A percentile compares a stretch with the other conserved stretches of the same genome.
Evolutionary conservation across 2,888 invertebrate species (phyloP).

Genomic region (Frankliniella intonsa): DNA sequence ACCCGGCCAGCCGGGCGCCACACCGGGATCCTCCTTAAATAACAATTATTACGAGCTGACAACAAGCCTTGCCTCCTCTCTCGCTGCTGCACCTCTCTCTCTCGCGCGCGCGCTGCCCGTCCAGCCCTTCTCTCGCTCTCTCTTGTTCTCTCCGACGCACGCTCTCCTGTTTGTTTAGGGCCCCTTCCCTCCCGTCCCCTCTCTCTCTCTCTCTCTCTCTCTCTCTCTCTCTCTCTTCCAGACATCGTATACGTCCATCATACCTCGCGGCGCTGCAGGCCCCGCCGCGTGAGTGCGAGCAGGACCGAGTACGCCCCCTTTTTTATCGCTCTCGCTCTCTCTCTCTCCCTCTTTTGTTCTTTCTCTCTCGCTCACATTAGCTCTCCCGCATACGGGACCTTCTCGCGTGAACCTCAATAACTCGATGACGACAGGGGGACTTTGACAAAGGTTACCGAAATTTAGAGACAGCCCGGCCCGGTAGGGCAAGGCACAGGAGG

Average conservation of each 20-base stretch:
- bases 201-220: background rate
- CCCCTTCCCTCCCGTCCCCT: background rate
- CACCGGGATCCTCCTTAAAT: conserved; percentile 24
- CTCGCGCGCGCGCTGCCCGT: background rate
- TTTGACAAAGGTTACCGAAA: background rate
- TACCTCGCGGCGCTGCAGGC: background rate
- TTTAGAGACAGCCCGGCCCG: too few relatives aligned
- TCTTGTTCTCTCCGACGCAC: background rate
- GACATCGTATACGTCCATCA: conserved; percentile 24
- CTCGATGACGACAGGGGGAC: background rate
- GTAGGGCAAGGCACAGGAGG: too few relatives aligned
- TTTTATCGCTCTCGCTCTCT: background rate
- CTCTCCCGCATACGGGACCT: too few relatives aligned
- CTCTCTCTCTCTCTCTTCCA: conserved; percentile 1
- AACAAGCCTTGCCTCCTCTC: background rate
- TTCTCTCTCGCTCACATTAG: background rate
- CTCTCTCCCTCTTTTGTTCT: background rate
- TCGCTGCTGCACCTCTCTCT: background rate
- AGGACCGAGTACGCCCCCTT: background rate
- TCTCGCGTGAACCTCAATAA: background rate
- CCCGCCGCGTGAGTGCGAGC: background rate
- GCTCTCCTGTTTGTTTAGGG: background rate
- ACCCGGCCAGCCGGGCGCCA: background rate
- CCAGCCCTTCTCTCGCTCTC: background rate
- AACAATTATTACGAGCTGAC: conserved; percentile 26